Evolutionary conservation across 2,888 invertebrate genomes (phyloP).

Genomic region (Lasioglossum villosulum): DNA sequence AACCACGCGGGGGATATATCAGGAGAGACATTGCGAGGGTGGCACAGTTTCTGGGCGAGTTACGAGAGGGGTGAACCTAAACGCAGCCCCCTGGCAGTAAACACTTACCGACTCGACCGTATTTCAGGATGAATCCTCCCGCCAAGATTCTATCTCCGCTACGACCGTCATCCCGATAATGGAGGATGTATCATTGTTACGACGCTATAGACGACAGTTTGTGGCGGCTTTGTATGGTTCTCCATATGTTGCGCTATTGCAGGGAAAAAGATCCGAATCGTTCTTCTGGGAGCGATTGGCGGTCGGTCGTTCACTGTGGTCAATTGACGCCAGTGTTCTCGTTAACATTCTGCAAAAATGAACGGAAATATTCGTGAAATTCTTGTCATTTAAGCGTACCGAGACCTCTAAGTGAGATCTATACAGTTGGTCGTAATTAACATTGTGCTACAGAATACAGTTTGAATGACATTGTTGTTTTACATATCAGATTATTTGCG

Average conservation of each 20-base stretch:
- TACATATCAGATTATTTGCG: no score
- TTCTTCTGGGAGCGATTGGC: background rate
- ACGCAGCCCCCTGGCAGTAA: slow-evolving; percentile 69
- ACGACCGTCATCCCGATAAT: slow-evolving; percentile 42
- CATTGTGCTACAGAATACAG: no score
- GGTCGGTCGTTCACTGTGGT: background rate
- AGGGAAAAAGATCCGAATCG: background rate
- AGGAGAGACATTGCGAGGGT: slow-evolving; percentile 53
- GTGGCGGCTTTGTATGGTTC: background rate
- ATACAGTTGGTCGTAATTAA: no score
- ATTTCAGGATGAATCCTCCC: slow-evolving; percentile 70
- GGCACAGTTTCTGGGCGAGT: slow-evolving; percentile 59
- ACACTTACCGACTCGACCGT: slow-evolving; percentile 73
- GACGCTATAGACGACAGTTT: slow-evolving; percentile 12
- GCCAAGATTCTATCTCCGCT: slow-evolving; percentile 62
- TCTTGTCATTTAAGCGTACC: no score
- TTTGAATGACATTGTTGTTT: no score
- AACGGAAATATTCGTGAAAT: background rate
- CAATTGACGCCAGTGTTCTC: background rate
- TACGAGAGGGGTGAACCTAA: slow-evolving; percentile 54
- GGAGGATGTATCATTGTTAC: slow-evolving; percentile 34
- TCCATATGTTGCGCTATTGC: slow-evolving; percentile 33
- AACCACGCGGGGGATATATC: slow-evolving; percentile 44
- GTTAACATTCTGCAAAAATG: background rate
- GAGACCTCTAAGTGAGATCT: no score